Conservation (phyloP, 2,113 vertebrate species). For the Daboia siamensis region DNA sequence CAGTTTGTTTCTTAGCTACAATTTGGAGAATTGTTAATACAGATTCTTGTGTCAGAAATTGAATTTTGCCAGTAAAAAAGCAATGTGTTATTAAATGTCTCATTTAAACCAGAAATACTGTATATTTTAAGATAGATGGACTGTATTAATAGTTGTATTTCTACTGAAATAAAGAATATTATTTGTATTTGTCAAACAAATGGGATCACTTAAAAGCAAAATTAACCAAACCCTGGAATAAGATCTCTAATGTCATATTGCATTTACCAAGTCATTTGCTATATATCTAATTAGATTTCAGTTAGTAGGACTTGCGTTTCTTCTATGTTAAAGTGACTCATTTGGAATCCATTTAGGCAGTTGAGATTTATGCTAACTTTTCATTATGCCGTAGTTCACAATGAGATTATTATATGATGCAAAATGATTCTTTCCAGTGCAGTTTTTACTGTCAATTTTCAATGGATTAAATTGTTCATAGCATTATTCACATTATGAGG, state of each 20-base stretch:
- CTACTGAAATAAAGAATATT: neutral
- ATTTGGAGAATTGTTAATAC: neutral
- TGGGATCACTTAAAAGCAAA: neutral
- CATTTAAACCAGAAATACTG: neutral
- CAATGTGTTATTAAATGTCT: neutral
- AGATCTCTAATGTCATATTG: neutral
- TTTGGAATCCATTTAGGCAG: neutral
- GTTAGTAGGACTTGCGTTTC: neutral
- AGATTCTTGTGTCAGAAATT: neutral
- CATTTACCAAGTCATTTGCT: neutral
- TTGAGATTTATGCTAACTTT: neutral
- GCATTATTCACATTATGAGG: neutral
- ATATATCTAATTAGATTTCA: neutral
- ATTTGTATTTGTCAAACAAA: neutral
- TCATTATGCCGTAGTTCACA: neutral
- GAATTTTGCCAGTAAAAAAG: neutral
- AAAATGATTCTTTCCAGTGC: neutral
- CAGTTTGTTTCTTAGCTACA: neutral
- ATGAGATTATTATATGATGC: neutral
- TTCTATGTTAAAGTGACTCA: neutral
- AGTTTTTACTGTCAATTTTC: neutral
- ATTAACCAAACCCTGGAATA: neutral
- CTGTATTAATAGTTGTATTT: neutral
- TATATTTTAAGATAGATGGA: neutral
- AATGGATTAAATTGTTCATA: neutral